Evolutionary conservation across 1,140 invertebrate species (phyloP), one percentile per base, ranked within the genome.

Genomic region (Pogonus chalceus): DNA sequence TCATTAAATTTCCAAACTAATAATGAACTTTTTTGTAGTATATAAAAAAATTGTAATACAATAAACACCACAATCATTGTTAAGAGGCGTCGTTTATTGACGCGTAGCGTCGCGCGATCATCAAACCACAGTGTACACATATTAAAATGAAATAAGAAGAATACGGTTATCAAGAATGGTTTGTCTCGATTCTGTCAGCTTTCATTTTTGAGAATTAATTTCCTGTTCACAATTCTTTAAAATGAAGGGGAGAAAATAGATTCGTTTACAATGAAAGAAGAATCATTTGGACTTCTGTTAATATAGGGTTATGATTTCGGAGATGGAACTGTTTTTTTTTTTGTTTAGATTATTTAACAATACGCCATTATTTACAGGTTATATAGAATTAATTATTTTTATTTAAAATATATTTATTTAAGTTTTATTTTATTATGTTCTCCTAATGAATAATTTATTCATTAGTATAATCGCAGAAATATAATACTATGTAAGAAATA

Each of bases 121-220:
- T n/a, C n/a, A n/a, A n/a, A n/a, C n/a, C n/a, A n/a, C n/a, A n/a
- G n/a, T n/a, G n/a, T n/a, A n/a, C n/a, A 31, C 26, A 31, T 31
- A 31, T 31, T 31, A 43, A 62, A 66, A 66, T 63, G 62, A 66
- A 65, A 66, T 66, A 65, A 66, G 63, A 66, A 60, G 63, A 58
- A 63, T 60, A 51, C 53, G 58, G 57, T 66, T 65, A 64, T 65
- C 62, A 60, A 31, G 52, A 60, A 56, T 58, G 61, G 64, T 61
- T 61, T 59, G 58, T 62, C 31, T 18, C 7, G 39, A 35, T 39
- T 59, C 60, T 62, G 60, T 57, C 62, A 61, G 62, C 62, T 62
- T 67, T 65, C 67, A 68, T 69, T 69, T 70, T 68, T 67, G 66
- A 65, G 61, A 69, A 71, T 68, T 69, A 71, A 71, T 71, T 71